Base-by-base conservation (phyloP, 37 sponge, comb jelly and placozoan species). In the Aphrocallistes beatrix region DNA sequence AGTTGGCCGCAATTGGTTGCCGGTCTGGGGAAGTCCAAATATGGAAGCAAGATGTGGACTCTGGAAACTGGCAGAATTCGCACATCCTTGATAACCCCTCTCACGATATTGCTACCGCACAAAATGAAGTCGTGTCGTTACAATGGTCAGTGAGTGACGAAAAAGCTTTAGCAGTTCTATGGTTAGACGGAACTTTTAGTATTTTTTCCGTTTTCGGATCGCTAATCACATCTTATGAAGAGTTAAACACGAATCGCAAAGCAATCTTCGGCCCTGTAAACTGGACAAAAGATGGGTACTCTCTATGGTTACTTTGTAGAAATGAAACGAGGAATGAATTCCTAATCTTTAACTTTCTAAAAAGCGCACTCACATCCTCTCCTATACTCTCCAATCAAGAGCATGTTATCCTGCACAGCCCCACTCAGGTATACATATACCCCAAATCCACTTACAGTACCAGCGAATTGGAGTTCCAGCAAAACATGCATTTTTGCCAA, bases 131-230 rank as follows among this genome's bases (percentile, higher is more conserved):
- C 28, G 51, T 81, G 85, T 81, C 87, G 40, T 21, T 93, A 38
- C 87, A 91, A 37, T 93, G 94, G 94, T 86, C 90, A 23, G 39
- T 51, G 21, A 40, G 50, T 17, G 92, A 91, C 85, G 87, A 39
- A 30, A 92, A 85, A 86, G 92, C 88, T 23, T 1, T 94, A 10
- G 92, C 91, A 37, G 91, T 94, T 50, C 83, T 92, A 9, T 94
- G 94, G 94, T 51, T 75, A 38, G 86, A 89, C 32, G 92, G 94
- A 30, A 90, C 90, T 0, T 51, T 94, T 16, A 90, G 92, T 1
- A 38, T 94, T 1, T 94, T 92, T 90, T 85, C 86, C 6, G 94
- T 94, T 69, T 92, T 89, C 85, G 94, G 94, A 0, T 90, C 92
- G 10, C 89, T 94, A 10, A 84, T 94, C 39, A 89, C 87, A 60